Percentiles rank a stretch among this genome's conserved stretches.
Evolutionary conservation across 2,797 vertebrate genomes (phyloP).

Genomic region (Taenioides sp.): DNA sequence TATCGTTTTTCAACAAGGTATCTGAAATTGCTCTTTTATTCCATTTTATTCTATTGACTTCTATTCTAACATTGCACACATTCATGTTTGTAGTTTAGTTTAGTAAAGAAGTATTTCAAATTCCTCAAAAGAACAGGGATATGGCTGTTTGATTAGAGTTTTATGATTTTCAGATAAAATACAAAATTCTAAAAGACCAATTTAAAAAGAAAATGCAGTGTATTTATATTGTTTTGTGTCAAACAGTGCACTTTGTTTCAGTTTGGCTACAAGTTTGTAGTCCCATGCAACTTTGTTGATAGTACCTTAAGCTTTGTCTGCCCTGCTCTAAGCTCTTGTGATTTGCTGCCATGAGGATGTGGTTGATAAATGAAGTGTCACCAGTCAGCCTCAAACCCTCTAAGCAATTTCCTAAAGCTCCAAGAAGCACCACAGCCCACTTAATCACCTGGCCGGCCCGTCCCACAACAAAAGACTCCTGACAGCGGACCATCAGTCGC

Average conservation of each 20-base stretch:
- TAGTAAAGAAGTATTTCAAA: neutral
- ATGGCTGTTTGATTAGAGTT: too few species aligned
- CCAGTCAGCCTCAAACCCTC: constrained; percentile 20
- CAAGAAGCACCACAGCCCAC: constrained; percentile 8
- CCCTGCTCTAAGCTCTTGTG: constrained; percentile 26
- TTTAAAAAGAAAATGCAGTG: too few species aligned
- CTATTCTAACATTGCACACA: neutral
- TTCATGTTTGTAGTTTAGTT: neutral
- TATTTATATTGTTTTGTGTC: neutral
- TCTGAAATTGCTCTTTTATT: too few species aligned
- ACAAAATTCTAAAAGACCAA: too few species aligned
- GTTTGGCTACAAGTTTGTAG: neutral
- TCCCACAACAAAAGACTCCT: constrained; percentile 18
- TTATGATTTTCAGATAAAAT: too few species aligned
- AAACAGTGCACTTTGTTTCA: neutral
- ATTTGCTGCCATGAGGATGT: constrained; percentile 40
- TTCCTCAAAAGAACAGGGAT: too few species aligned
- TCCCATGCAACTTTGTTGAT: constrained; percentile 21
- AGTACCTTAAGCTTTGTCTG: constrained; percentile 31
- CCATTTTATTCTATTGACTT: too few species aligned
- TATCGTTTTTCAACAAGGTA: too few species aligned
- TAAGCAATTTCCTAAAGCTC: constrained; percentile 43
- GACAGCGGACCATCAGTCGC: neutral
- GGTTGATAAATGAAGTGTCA: constrained; percentile 54
- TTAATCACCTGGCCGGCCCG: constrained; percentile 42